phyloP scores from a whole-genome alignment of 1,140 invertebrate genomes.

The Helicoverpa armigera region DNA sequence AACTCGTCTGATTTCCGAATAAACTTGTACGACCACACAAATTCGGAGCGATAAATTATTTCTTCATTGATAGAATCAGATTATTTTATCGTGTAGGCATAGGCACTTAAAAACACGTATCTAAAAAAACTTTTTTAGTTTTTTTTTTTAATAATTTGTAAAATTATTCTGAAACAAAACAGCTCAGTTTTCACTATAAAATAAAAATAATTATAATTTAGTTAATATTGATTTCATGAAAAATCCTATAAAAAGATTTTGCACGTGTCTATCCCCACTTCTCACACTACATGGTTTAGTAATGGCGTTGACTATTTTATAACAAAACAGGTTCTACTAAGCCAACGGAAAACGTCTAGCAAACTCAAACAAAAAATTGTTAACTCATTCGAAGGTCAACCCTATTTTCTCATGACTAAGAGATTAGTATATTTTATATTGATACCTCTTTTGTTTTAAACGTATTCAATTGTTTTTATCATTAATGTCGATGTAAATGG shows the following conservation, averaged over 20 bases:
- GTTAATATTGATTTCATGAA: too few relatives aligned
- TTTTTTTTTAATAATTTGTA: too few relatives aligned
- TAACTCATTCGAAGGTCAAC: conserved; percentile 8
- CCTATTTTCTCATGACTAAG: conserved; percentile 13
- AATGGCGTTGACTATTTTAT: not conserved
- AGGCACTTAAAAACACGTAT: not conserved
- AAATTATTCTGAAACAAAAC: too few relatives aligned
- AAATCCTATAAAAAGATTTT: too few relatives aligned
- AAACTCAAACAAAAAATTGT: conserved; percentile 13
- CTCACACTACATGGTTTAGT: not conserved
- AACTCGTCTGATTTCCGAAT: conserved; percentile 23
- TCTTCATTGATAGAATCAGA: not conserved
- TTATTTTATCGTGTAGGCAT: too few relatives aligned
- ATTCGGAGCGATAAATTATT: conserved; percentile 21
- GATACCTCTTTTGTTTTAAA: conserved; percentile 18
- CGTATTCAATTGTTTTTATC: not conserved
- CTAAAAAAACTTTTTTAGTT: too few relatives aligned
- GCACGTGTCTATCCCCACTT: not conserved
- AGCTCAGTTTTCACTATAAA: too few relatives aligned
- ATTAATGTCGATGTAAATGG: not conserved
- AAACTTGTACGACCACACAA: not conserved
- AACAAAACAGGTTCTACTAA: not conserved
- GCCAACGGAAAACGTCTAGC: not conserved
- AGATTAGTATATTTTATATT: not conserved
- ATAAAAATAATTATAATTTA: too few relatives aligned